phyloP scores from a whole-genome alignment of 2,797 vertebrate species.

The Pelochelys cantorii region DNA sequence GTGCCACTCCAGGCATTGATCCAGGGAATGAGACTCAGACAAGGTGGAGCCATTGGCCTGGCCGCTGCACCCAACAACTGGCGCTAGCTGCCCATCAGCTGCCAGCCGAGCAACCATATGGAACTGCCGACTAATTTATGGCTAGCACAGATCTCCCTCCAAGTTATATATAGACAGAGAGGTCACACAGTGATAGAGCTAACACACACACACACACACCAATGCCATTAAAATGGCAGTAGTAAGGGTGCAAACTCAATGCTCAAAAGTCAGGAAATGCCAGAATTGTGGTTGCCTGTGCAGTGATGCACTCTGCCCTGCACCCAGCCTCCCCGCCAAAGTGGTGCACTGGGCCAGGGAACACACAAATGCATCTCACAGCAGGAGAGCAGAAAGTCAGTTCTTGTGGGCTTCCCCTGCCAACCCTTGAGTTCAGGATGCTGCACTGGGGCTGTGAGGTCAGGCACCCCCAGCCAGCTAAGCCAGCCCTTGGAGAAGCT shows the following conservation, averaged over 20 bases:
- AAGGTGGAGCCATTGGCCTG: not conserved
- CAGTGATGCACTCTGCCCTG: not conserved
- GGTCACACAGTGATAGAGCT: no score
- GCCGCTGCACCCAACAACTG: not conserved
- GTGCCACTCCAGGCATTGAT: not conserved
- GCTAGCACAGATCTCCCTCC: not conserved
- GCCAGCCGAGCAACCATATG: not conserved
- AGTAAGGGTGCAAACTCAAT: not conserved
- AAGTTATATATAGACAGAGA: no score
- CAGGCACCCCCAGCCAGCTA: not conserved
- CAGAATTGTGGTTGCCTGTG: not conserved
- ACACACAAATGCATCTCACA: no score
- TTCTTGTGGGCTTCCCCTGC: fast-evolving
- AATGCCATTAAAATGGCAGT: not conserved
- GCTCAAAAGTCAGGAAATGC: no score
- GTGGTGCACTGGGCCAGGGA: not conserved
- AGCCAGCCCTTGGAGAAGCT: not conserved
- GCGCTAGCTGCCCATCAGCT: no score
- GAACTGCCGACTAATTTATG: not conserved
- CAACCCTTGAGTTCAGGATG: fast-evolving
- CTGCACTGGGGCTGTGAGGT: fast-evolving
- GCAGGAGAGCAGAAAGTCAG: not conserved
- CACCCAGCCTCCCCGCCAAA: no score
- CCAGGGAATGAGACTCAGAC: not conserved
- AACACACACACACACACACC: not conserved